Base-by-base conservation (phyloP, 2,797 vertebrate genomes). In the Mionectes olivaceus region DNA sequence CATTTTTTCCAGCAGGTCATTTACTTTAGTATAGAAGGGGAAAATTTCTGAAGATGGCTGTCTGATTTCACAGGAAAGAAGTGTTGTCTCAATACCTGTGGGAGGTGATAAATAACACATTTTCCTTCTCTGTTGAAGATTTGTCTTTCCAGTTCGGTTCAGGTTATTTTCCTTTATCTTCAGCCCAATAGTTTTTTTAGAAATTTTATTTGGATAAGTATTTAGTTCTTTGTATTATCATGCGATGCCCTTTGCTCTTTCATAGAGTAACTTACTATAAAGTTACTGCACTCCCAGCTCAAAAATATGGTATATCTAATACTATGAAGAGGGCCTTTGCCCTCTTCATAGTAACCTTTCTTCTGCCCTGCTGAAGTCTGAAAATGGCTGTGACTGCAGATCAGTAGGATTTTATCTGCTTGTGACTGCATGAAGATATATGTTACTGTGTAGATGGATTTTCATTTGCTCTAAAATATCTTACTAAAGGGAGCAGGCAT, bases 391-490 rank as follows among this genome's bases (percentile, higher is more conserved):
- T 77, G 75, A 56, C 89, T 91, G 68, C 87, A 84, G 70, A 91
- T 88, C 85, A 52, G 47, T 68, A 73, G 80, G 63, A 25, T 84
- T 83, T 88, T 69, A 49, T 74, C 67, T 94, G 76, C 70, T n/a
- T 68, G 22, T 28, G 84, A 83, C 81, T 53, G 74, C 85, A 93
- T 56, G 89, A 86, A 83, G 61, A 73, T 32, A 52, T 14, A 87
- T 9, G 3, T 77, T 82, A 79, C 73, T 69, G 32, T 5, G 0
- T 28, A 50, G 70, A 78, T 76, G 78, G 94, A 82, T 90, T 94
- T 92, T 91, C 64, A 70, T 93, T 93, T 87, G 71, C 87, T 70
- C 69, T 93, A 83, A 88, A 89, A 68, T 80, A 73, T 18, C 70
- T 91, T 83, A 49, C 47, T 81, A 60, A 77, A 50, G 68, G 69